These are phyloP conservation scores for Hirtodrosophila histrioides DNA, from an alignment of 2,888 invertebrate genomes.

Conservation along the genomic window DNA sequence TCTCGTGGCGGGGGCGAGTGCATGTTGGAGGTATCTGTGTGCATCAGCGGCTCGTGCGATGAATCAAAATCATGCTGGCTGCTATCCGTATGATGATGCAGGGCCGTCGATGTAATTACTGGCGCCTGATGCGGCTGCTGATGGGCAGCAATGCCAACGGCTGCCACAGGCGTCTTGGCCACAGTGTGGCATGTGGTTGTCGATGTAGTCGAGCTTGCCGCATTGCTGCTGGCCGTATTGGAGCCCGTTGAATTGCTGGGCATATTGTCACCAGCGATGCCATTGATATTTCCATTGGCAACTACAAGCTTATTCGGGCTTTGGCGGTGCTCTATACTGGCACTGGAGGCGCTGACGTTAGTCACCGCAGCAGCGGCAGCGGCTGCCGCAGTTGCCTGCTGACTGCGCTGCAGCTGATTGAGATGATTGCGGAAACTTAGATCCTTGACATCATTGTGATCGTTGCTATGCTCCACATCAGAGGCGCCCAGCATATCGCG, in stretches of 20 bases:
- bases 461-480: slow-evolving; percentile 84
- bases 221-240: slow-evolving; percentile 48
- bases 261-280: slow-evolving; percentile 32
- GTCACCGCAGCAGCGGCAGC: slow-evolving; percentile 59
- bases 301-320: slow-evolving; percentile 42
- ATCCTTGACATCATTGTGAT: slow-evolving; percentile 85
- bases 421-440: slow-evolving; percentile 83
- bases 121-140: slow-evolving; percentile 84
- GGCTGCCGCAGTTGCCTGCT: slow-evolving; percentile 53
- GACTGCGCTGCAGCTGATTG: slow-evolving; percentile 80
- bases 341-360: slow-evolving; percentile 45
- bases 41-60: slow-evolving; percentile 81
- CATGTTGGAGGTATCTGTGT: slow-evolving; percentile 83
- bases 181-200: slow-evolving; percentile 47
- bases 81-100: slow-evolving; percentile 83
- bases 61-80: slow-evolving; percentile 84
- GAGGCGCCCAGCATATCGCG: slow-evolving; percentile 84
- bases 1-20: slow-evolving; percentile 82
- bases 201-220: slow-evolving; percentile 66
- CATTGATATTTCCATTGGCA: slow-evolving; percentile 35
- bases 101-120: slow-evolving; percentile 84
- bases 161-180: slow-evolving; percentile 35
- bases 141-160: slow-evolving; percentile 60
- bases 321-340: slow-evolving; percentile 36
- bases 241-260: slow-evolving; percentile 52